Evolutionary conservation across 1,140 invertebrate genomes (phyloP), one percentile per base, ranked within the genome.

Genomic region (Drosophila trapezifrons): DNA sequence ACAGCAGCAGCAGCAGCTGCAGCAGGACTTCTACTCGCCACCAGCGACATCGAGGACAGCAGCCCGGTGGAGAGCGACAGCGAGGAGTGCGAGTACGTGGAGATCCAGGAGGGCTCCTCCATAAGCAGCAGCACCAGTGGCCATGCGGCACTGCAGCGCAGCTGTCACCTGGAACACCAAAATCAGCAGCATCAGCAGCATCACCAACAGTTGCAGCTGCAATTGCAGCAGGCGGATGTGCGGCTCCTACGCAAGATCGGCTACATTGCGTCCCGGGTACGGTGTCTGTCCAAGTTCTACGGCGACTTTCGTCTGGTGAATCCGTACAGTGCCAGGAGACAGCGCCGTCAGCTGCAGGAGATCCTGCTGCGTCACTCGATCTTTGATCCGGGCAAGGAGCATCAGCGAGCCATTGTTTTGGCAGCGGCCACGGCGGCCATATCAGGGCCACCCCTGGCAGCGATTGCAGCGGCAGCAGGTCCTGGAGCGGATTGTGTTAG

Each of bases 251-350:
- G 82, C 5, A 87, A 91, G 40, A 91, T 92, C 46, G 91, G 91
- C 55, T 92, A 91, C 22, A 92, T 92, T 64, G 91, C 91, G 12
- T 92, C 91, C 7, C 59, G 90, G 0, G 86, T 92, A 17, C 91
- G 91, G 15, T 80, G 82, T 15, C 47, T 92, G 47, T 74, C 86
- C n/a, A 85, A 90, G 47, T 85, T 78, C 32, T 91, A 91, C 72
- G 85, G 80, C 17, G 89, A 91, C 25, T 91, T 91, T 29, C 82
- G 62, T 0, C 54, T 91, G 46, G 69, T 78, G 29, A 91, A 91
- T 80, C 90, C 90, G 7, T 91, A 91, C 54, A 91, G 87, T 57
- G 86, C 86, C 10, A 67, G 79, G 4, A 83, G 89, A 13, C 90
- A 91, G 51, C 84, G 84, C 7, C 79, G 85, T 1, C 87, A 90